phyloP scores from a whole-genome alignment of 2,797 vertebrate genomes.

The Crocidura indochinensis region DNA sequence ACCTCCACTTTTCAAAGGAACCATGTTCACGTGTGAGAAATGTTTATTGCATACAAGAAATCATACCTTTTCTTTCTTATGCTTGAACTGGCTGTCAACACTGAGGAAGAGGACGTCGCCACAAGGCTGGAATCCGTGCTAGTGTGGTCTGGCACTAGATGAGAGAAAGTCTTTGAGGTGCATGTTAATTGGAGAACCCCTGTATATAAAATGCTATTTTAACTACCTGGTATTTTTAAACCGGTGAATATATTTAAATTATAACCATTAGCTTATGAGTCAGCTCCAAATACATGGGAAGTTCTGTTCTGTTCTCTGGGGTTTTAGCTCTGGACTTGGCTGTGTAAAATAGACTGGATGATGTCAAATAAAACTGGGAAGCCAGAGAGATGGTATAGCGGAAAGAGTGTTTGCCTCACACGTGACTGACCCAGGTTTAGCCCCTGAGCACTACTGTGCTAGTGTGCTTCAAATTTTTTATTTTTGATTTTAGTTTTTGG shows the following conservation, averaged over 20 bases:
- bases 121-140: slow-evolving; percentile 36
- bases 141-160: slow-evolving; percentile 66
- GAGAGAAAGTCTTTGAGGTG: slow-evolving; percentile 49
- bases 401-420: too few relatives aligned
- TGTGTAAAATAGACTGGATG: slow-evolving; percentile 70
- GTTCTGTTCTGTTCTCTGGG: neutral
- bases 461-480: too few relatives aligned
- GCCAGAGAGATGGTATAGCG: neutral
- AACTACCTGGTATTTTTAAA: slow-evolving; percentile 50
- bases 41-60: slow-evolving; percentile 43
- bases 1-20: slow-evolving; percentile 66
- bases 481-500: too few relatives aligned
- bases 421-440: too few relatives aligned
- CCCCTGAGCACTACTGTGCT: too few relatives aligned
- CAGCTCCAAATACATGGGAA: slow-evolving; percentile 14
- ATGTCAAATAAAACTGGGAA: slow-evolving; percentile 77
- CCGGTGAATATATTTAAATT: slow-evolving; percentile 68
- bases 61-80: slow-evolving; percentile 60
- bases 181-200: slow-evolving; percentile 39
- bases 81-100: slow-evolving; percentile 70
- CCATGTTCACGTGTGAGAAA: slow-evolving; percentile 71
- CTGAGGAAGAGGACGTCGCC: slow-evolving; percentile 73
- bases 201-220: neutral
- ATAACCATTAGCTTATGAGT: slow-evolving; percentile 76
- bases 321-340: slow-evolving; percentile 78